These are phyloP conservation scores for Symphodus melops DNA, from an alignment of 2,113 vertebrate genomes.

Conservation along the genomic window DNA sequence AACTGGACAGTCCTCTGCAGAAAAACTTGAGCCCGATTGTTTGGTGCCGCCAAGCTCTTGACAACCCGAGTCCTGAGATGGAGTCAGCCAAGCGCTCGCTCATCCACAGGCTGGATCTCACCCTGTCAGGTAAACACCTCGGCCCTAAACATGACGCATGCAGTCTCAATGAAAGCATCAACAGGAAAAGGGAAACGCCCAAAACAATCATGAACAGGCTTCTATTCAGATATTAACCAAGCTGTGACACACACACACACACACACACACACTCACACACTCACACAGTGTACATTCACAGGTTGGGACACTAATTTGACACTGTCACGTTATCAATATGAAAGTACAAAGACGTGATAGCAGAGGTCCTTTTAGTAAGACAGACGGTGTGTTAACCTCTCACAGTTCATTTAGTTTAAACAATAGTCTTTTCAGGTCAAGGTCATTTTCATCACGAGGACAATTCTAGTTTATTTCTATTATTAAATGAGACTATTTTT, in stretches of 20 bases:
- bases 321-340: too few species aligned
- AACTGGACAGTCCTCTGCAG: slow-evolving; percentile 91
- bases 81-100: slow-evolving; percentile 97
- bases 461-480: neutral
- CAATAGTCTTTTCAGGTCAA: too few species aligned
- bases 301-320: too few species aligned
- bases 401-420: neutral
- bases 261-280: too few species aligned
- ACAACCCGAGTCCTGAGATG: slow-evolving; percentile 96
- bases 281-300: too few species aligned
- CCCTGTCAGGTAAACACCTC: slow-evolving; percentile 89
- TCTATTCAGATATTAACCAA: too few species aligned
- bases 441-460: neutral
- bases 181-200: neutral
- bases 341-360: too few species aligned
- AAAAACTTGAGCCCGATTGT: slow-evolving; percentile 93
- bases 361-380: too few species aligned
- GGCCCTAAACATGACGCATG: neutral
- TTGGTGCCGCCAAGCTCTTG: slow-evolving; percentile 97
- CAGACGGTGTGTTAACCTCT: too few species aligned
- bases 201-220: too few species aligned
- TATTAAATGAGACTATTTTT: neutral
- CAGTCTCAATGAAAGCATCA: neutral
- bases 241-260: too few species aligned
- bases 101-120: slow-evolving; percentile 96